These are phyloP conservation scores for Trissolcus brochymenae DNA, from an alignment of 2,888 invertebrate genomes.

Conservation along the genomic window DNA sequence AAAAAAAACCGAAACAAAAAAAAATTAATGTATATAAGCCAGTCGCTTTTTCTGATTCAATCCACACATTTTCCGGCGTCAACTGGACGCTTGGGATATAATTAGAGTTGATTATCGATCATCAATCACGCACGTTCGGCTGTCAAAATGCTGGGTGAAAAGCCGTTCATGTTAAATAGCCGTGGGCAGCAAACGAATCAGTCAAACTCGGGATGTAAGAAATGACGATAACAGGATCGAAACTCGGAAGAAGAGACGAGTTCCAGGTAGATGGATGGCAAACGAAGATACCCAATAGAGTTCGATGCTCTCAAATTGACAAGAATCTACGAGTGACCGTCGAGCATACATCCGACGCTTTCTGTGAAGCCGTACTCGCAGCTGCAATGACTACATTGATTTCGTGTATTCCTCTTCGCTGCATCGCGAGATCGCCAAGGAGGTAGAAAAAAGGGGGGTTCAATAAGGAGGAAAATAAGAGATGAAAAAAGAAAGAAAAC, in stretches of 20 bases:
- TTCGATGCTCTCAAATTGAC: constrained; percentile 60
- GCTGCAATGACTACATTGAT: constrained; percentile 34
- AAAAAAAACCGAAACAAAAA: neutral
- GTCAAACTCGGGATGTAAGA: constrained; percentile 34
- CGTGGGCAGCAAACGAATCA: constrained; percentile 31
- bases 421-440: constrained; percentile 26
- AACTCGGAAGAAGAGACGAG: constrained; percentile 35
- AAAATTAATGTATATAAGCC: neutral
- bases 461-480: neutral
- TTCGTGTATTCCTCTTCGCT: constrained; percentile 45
- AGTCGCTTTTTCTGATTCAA: neutral
- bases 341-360: constrained; percentile 60
- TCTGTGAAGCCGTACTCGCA: constrained; percentile 53
- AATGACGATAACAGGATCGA: constrained; percentile 42
- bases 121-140: constrained; percentile 16
- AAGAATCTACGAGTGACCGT: constrained; percentile 66
- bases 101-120: constrained; percentile 13
- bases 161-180: constrained; percentile 30
- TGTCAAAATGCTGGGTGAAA: constrained; percentile 10
- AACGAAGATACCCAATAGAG: constrained; percentile 53
- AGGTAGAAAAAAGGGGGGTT: neutral
- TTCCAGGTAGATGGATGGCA: constrained; percentile 47
- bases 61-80: neutral
- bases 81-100: neutral
- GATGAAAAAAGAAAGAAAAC: too few species aligned